phyloP scores from a whole-genome alignment of 2,797 vertebrate species.

The Lagocephalus sceleratus region DNA sequence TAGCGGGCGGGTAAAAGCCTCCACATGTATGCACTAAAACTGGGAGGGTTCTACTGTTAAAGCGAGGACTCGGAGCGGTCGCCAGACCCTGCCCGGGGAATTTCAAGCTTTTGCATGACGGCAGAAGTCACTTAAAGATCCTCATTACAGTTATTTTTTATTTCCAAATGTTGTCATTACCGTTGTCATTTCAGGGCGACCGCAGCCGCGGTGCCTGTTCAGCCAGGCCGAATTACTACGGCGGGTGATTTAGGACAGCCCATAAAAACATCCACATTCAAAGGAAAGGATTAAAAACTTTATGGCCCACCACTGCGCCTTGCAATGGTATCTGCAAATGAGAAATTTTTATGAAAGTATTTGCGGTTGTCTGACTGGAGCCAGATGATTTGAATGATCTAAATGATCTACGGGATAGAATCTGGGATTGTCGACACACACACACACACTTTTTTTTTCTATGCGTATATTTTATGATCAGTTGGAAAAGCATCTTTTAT shows the following conservation, averaged over 20 bases:
- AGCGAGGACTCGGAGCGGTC: no score
- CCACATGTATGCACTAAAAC: conserved; percentile 39
- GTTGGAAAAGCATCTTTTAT: neutral
- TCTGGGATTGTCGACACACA: conserved; percentile 18
- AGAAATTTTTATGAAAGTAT: conserved; percentile 45
- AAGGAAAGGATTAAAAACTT: conserved; percentile 59
- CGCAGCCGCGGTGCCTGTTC: conserved; percentile 39
- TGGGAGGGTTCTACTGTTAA: conserved; percentile 5
- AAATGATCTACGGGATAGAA: conserved; percentile 9
- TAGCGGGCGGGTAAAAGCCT: conserved; percentile 35
- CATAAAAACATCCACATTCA: conserved; percentile 56
- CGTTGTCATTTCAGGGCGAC: conserved; percentile 39
- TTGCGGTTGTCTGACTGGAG: conserved; percentile 46
- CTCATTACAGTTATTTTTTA: neutral
- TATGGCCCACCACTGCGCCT: conserved; percentile 27
- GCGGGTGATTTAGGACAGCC: conserved; percentile 47
- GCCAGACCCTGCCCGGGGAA: no score
- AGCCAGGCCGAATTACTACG: conserved; percentile 48
- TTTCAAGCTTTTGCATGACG: no score
- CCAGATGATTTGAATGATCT: conserved; percentile 30
- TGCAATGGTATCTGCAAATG: conserved; percentile 38
- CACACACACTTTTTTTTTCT: neutral
- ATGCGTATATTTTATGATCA: neutral
- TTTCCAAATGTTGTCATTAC: conserved; percentile 30
- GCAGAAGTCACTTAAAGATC: no score